Conservation (phyloP, 2,888 invertebrate species). For the Xylophagus ater region DNA sequence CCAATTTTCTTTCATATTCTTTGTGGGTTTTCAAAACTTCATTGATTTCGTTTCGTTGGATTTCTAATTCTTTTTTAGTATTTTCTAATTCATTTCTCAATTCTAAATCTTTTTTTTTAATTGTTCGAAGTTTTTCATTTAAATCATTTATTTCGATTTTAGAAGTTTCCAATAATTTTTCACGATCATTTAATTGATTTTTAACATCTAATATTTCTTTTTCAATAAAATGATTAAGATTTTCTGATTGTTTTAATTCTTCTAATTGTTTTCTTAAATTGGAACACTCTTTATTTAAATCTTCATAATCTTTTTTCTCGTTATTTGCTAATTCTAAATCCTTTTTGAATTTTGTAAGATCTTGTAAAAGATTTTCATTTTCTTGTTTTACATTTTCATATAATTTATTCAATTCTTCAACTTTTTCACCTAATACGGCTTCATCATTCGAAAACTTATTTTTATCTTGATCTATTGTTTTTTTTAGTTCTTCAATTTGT, state of each 20-base stretch:
- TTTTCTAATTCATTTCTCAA: constrained; percentile 5
- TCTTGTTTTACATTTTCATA: background rate
- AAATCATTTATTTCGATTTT: background rate
- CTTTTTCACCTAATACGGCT: background rate
- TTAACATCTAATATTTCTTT: background rate
- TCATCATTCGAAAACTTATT: background rate
- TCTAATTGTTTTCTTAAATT: background rate
- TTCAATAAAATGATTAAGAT: background rate
- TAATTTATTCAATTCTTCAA: background rate
- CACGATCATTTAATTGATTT: background rate
- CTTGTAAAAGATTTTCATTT: background rate
- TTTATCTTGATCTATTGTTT: constrained; percentile 1
- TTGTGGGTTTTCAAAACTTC: constrained; percentile 5
- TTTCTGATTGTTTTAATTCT: background rate
- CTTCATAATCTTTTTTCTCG: background rate
- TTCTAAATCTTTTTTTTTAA: background rate
- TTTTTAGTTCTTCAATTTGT: constrained; percentile 3
- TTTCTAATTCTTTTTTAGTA: constrained; percentile 9
- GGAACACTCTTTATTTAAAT: background rate
- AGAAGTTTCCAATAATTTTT: background rate
- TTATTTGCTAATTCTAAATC: background rate
- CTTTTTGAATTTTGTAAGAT: background rate
- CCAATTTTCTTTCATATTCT: constrained; percentile 2
- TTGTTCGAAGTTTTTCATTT: background rate
- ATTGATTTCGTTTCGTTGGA: constrained; percentile 7